phyloP scores from a whole-genome alignment of 92 coral and sea anemone species.

The Desmophyllum pertusum region DNA sequence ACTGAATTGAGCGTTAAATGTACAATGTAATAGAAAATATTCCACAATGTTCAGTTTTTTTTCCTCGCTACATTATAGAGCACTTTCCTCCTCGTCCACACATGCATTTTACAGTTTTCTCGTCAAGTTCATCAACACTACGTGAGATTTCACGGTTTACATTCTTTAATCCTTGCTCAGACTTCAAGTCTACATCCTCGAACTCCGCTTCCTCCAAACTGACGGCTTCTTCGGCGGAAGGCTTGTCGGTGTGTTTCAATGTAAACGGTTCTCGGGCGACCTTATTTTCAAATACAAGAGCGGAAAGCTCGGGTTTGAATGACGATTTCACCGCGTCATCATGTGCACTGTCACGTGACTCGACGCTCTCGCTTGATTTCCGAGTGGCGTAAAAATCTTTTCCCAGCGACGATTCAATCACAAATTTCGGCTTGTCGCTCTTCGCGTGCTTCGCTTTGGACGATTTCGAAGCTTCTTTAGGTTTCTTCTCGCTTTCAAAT shows the following conservation, averaged over 20 bases:
- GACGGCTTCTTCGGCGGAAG: conserved; percentile 13
- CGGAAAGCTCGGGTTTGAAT: conserved; percentile 41
- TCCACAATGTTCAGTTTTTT: not conserved
- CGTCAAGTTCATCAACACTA: conserved; percentile 86
- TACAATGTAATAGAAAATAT: not conserved
- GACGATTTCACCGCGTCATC: conserved; percentile 55
- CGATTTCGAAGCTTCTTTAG: conserved; percentile 50
- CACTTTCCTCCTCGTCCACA: conserved; percentile 91
- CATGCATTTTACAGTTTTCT: conserved; percentile 78
- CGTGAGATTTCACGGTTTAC: conserved; percentile 70
- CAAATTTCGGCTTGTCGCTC: conserved; percentile 84
- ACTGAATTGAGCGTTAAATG: not conserved
- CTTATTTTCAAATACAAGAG: conserved; percentile 81
- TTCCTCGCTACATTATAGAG: conserved; percentile 62
- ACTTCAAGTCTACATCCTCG: conserved; percentile 74
- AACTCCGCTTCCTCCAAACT: conserved; percentile 59
- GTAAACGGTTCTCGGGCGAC: conserved; percentile 30
- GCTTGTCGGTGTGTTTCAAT: not conserved
- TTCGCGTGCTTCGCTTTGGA: conserved; percentile 71
- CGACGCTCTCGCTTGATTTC: conserved; percentile 49
- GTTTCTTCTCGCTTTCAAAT: conserved; percentile 60
- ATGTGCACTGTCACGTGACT: conserved; percentile 66
- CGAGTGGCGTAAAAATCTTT: conserved; percentile 80
- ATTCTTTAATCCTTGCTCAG: conserved; percentile 65
- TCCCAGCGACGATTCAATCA: conserved; percentile 85